Base-by-base conservation (phyloP, 2,113 vertebrate genomes). In the Burhinus bistriatus region DNA sequence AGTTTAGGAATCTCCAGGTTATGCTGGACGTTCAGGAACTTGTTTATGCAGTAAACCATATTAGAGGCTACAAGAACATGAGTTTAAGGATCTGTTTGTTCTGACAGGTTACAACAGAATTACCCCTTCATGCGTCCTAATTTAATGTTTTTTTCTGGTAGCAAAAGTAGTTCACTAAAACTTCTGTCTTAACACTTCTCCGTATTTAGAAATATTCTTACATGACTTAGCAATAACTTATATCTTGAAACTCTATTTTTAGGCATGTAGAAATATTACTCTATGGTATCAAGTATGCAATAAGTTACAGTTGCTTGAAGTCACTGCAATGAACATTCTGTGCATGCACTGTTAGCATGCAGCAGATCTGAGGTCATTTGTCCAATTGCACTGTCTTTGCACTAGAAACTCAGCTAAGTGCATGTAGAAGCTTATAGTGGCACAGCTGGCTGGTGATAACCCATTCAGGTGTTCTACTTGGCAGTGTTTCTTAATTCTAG, bases 371-470 rank as follows among this genome's bases (percentile, higher is more conserved):
- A 30, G 21, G 17, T 65, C 16, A 26, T 80, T 79, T 71, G 52
- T 42, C 23, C 0, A 8, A 49, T 10, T 1, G 0, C 57, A 9
- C 47, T 45, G 44, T 6, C 30, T 70, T 90, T 85, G n/a, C 34
- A 32, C 7, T 69, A n/a, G 38, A 38, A 59, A 66, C 45, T 72
- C 23, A 5, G 5, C 40, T 42, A 15, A 42, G 34, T 58, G 19
- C 16, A 4, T 27, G 12, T 51, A 79, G 55, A 75, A 82, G n/a
- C 21, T 73, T 26, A 2, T 9, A 77, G 49, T 62, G 25, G 47
- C 69, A 87, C 26, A 40, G 29, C 21, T 44, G 11, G 47, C 15
- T 59, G 32, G 20, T 68, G 22, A 45, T 54, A n/a, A 58, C 47
- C 27, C 21, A 13, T 72, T 65, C 27, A 57, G 36, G 8, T 79